Evolutionary conservation across 2,888 invertebrate species (phyloP), one percentile per base, ranked within the genome.

Genomic region (Heliconius erato): DNA sequence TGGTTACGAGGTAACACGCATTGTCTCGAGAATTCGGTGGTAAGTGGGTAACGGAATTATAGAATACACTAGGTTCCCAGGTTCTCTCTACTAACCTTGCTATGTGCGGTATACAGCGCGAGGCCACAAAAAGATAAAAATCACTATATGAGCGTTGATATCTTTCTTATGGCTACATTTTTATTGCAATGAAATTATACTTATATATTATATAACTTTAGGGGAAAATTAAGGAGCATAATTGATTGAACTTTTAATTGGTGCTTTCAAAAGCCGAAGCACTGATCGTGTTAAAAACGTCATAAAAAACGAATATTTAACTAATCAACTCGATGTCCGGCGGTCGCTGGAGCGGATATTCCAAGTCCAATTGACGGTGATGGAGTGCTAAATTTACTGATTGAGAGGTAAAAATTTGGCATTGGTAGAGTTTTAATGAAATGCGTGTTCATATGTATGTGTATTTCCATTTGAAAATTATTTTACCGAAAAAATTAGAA

Each of bases 351-450:
- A 80, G 83, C 81, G 84, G 82, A 82, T 83, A 82, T 84, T 84
- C 82, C 82, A 80, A 77, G 83, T 65, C 80, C 84, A 83, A 83
- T 82, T 82, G 84, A 83, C 80, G 83, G 68, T 83, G 83, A 84
- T 84, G 72, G 83, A 84, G 83, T 84, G 83, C 65, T 79, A 80
- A 84, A 84, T 83, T 84, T 80, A 84, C 82, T 82, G 83, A 84
- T 83, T 79, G 84, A 82, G 79, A 84, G 79, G 65, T 79, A 74
- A 84, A 83, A 80, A 82, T 68, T 84, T 79, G 82, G 84, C 65
- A 68, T 74, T 63, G 49, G 79, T 77, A 83, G 71, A 82, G 65
- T 63, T 79, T 79, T 63, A 72, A 79, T 83, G 26, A 49, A 49
- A 72, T 49, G 26, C 65, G 40, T 63, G 40, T 40, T 9, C 11